Evolutionary conservation across 2,113 vertebrate species (phyloP), one percentile per base, ranked within the genome.

Genomic region (Microtus ochrogaster): DNA sequence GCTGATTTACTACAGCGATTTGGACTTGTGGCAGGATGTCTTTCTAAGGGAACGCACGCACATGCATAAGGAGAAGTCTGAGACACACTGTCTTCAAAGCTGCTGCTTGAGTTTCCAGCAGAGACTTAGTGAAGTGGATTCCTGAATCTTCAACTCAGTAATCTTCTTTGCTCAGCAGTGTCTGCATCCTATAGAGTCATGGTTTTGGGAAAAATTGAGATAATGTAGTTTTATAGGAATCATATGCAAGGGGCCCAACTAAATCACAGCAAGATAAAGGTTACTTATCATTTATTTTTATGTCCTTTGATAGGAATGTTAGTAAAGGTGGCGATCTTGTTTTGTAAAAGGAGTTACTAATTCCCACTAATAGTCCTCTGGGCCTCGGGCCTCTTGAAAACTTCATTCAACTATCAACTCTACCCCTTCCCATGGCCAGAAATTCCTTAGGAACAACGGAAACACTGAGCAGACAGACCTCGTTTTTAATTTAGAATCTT

Each of bases 271-370:
- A 90, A 77, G 9, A n/a, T 94, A 19, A 93, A 91, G n/a, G 72
- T 79, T 78, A 58, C 78, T 87, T 85, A 28, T 39, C 68, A 93
- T 66, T 91, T 63, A 68, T n/a, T 92, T 92, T 94, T 81, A 55
- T 52, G 82, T 86, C 33, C 41, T 44, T 63, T 41, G 39, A 92
- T 47, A 41, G 77, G 63, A 72, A 86, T 36, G 73, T 47, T 24
- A 72, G 49, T 68, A 78, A 87, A 22, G 11, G 3, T 24, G 68
- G 14, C 39, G 0, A 47, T 76, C 33, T 47, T 3, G 11, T 79
- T 96, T 63, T 76, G 10, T 36, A 55, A 89, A 90, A 39, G 49
- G 1, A 11, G 16, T 61, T 49, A 49, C 11, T 78, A 36, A 0
- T n/a, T 58, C 33, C 83, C 55, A 94, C 66, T 74, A 3, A 14